Conservation (phyloP, 1,140 invertebrate species). For the Eulimnadia texana region DNA sequence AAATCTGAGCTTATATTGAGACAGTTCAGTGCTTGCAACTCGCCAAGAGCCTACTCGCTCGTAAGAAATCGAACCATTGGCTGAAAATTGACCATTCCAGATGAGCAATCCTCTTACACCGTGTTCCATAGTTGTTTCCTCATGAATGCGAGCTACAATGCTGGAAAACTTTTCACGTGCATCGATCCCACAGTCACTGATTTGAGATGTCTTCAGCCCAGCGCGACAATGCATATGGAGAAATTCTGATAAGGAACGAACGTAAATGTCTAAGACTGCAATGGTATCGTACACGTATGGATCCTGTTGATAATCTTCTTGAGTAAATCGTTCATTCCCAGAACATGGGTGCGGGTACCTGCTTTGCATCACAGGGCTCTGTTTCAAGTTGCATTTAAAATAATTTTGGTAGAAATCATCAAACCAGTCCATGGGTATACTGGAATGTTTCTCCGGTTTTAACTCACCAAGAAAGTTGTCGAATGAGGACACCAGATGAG, state of each 20-base stretch:
- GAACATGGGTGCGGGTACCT: constrained; percentile 16
- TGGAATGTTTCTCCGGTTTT: constrained; percentile 19
- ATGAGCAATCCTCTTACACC: background rate
- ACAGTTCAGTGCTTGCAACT: background rate
- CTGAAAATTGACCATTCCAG: background rate
- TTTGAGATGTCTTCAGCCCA: constrained; percentile 19
- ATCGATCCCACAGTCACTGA: constrained; percentile 12
- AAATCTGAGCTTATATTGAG: background rate
- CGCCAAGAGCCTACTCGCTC: constrained; percentile 3
- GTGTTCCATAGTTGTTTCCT: background rate
- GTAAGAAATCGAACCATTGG: background rate
- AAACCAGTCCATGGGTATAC: constrained; percentile 32
- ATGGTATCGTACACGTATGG: constrained; percentile 31
- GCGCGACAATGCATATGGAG: constrained; percentile 22
- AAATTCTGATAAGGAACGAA: constrained; percentile 27
- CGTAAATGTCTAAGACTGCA: constrained; percentile 29
- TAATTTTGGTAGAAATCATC: constrained; percentile 31
- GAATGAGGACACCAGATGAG: background rate
- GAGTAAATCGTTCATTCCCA: constrained; percentile 17
- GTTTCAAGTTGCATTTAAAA: constrained; percentile 26
- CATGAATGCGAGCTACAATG: background rate
- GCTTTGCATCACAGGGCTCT: constrained; percentile 23
- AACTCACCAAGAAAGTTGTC: background rate
- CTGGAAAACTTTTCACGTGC: background rate
- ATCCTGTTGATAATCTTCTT: constrained; percentile 21